These are phyloP conservation scores for Hydraecia micacea DNA, from an alignment of 2,888 invertebrate species.

Conservation along the genomic window DNA sequence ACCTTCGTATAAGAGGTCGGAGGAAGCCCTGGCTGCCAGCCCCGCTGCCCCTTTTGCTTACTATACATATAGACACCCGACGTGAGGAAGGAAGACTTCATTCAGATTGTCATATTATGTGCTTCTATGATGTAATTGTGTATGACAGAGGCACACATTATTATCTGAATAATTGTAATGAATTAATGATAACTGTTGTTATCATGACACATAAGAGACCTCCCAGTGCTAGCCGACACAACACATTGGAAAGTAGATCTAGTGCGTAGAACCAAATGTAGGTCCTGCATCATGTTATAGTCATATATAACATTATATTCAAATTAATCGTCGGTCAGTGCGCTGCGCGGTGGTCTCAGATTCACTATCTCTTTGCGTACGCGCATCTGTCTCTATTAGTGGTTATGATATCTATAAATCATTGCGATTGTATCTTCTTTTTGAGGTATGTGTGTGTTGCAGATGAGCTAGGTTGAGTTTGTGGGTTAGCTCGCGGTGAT, in stretches of 20 bases:
- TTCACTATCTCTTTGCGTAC: constrained; percentile 45
- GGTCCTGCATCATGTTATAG: constrained; percentile 8
- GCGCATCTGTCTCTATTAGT: constrained; percentile 53
- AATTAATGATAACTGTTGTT: not conserved
- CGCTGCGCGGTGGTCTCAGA: constrained; percentile 49
- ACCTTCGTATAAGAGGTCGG: not conserved
- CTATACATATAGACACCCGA: not conserved
- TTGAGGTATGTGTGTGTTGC: constrained; percentile 12
- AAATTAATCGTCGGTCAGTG: constrained; percentile 21
- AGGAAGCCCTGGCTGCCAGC: not conserved
- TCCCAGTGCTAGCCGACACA: not conserved
- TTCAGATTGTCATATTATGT: not conserved
- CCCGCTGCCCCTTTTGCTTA: not conserved
- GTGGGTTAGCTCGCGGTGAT: not conserved
- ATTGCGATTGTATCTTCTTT: constrained; percentile 42
- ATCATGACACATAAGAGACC: not conserved
- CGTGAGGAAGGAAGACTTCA: not conserved
- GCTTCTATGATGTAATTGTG: not conserved
- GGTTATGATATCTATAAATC: constrained; percentile 48
- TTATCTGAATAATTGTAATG: not conserved
- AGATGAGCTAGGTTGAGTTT: not conserved
- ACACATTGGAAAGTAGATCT: constrained; percentile 46
- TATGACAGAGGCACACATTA: not conserved
- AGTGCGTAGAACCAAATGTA: not conserved
- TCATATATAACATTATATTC: constrained; percentile 26